Conservation (phyloP, 2,113 vertebrate species). For the Mormyrus lacerda region DNA sequence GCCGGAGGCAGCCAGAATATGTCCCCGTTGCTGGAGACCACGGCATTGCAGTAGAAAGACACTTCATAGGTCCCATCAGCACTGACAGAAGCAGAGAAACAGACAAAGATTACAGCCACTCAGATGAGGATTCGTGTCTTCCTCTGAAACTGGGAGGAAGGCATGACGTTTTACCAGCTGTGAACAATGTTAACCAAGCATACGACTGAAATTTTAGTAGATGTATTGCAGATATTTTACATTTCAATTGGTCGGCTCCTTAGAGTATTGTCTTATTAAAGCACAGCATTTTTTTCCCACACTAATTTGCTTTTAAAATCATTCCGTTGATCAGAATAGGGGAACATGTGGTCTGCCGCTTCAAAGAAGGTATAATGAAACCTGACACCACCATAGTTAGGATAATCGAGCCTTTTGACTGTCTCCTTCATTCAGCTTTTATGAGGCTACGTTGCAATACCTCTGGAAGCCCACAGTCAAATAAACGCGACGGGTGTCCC, state of each 20-base stretch:
- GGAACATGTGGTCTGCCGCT: background rate
- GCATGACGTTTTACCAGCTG: background rate
- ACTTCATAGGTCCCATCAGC: constrained; percentile 71
- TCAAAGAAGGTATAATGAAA: background rate
- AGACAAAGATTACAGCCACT: background rate
- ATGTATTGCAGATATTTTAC: background rate
- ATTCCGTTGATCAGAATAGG: background rate
- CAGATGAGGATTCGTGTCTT: background rate
- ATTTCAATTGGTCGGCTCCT: background rate
- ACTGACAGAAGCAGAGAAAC: constrained; percentile 35
- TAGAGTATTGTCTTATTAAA: background rate
- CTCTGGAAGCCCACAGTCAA: background rate
- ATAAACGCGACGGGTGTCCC: background rate
- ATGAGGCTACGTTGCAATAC: background rate
- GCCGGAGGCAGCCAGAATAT: constrained; percentile 69
- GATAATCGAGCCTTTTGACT: background rate
- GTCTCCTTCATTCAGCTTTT: background rate
- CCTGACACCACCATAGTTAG: background rate
- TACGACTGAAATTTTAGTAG: background rate
- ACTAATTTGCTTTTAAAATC: background rate
- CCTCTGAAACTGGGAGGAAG: background rate
- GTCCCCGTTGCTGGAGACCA: constrained; percentile 65
- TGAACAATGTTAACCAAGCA: background rate
- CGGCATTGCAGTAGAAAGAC: constrained; percentile 66
- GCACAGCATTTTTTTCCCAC: background rate